phyloP scores from a whole-genome alignment of 2,113 vertebrate genomes.

The Pristiophorus japonicus region DNA sequence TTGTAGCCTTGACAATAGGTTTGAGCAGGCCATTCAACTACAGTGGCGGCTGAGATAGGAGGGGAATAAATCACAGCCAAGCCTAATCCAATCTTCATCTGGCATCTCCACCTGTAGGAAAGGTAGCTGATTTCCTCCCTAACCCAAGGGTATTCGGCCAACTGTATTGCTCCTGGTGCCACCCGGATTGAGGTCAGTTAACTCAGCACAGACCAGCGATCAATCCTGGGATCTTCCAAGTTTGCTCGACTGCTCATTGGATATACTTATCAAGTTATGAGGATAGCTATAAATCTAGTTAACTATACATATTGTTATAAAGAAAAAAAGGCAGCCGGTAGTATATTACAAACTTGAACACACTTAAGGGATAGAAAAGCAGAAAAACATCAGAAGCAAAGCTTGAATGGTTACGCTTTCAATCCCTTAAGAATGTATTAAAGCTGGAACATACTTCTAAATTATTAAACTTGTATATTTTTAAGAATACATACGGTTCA shows the following conservation, averaged over 20 bases:
- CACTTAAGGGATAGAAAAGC: not conserved
- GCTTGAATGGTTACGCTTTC: not conserved
- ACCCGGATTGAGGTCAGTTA: too few species aligned
- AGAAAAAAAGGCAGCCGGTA: not conserved
- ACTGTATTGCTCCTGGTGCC: not conserved
- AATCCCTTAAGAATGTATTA: not conserved
- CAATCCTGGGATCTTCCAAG: not conserved
- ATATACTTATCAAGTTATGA: not conserved
- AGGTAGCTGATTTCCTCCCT: not conserved
- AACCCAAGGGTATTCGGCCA: not conserved
- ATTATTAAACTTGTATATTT: not conserved
- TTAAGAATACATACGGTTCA: not conserved
- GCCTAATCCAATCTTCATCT: not conserved
- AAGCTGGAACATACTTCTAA: not conserved
- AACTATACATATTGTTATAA: not conserved
- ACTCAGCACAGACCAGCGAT: not conserved
- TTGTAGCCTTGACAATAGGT: not conserved
- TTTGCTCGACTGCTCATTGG: not conserved
- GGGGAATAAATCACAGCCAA: not conserved
- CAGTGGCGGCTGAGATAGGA: not conserved
- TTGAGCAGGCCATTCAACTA: not conserved
- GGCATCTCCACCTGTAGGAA: not conserved
- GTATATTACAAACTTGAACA: conserved; percentile 6
- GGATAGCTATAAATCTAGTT: not conserved
- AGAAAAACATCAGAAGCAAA: not conserved